Conservation (phyloP, 2,113 vertebrate species). For the Ovibos moschatus region DNA sequence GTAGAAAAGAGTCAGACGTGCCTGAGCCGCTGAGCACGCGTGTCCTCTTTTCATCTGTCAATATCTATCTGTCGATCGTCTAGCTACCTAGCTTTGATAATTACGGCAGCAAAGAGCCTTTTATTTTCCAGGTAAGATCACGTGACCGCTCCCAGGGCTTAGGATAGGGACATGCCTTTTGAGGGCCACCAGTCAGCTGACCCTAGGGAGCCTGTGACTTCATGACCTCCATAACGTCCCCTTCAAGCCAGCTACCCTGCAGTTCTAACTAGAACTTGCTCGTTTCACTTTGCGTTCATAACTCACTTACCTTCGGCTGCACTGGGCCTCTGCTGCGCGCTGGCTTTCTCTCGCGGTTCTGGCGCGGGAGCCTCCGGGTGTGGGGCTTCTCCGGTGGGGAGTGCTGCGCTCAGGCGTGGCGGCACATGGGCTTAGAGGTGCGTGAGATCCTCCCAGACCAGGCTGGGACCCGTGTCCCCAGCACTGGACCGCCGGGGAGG, state of each 20-base stretch:
- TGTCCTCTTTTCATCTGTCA: neutral
- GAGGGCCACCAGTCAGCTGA: too few relatives aligned
- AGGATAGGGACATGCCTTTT: neutral
- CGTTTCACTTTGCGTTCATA: fast-evolving
- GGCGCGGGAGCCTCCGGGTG: fast-evolving
- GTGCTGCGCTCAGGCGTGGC: fast-evolving
- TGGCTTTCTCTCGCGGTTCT: neutral
- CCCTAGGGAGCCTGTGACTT: neutral
- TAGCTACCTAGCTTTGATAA: neutral
- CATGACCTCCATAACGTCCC: neutral
- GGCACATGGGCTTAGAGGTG: fast-evolving
- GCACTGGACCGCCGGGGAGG: neutral
- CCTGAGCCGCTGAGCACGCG: fast-evolving
- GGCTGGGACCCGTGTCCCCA: neutral
- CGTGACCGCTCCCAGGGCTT: neutral
- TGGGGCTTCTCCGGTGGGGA: fast-evolving
- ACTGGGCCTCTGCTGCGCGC: neutral
- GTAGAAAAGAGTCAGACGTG: neutral
- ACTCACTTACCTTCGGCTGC: neutral
- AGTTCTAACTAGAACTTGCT: neutral
- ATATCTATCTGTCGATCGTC: neutral
- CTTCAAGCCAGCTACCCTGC: neutral
- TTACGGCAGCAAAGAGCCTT: neutral
- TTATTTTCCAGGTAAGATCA: neutral
- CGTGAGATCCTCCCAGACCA: neutral